A percentile compares a stretch with the other conserved stretches of the same genome.
phyloP scores from a whole-genome alignment of 2,888 invertebrate genomes.

The Hedychridium roseum region DNA sequence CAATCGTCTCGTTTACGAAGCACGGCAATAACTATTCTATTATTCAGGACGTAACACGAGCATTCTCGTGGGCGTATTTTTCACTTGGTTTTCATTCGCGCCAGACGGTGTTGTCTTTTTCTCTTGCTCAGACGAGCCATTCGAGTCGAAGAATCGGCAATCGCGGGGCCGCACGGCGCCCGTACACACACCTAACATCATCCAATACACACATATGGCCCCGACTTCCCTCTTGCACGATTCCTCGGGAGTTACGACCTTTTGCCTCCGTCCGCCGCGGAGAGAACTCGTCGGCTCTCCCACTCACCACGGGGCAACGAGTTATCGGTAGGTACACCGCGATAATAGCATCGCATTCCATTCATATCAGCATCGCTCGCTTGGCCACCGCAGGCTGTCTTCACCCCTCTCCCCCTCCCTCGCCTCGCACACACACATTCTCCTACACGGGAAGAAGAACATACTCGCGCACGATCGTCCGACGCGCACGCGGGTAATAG shows the following conservation, averaged over 20 bases:
- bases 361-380: conserved; percentile 54
- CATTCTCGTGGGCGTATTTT: no score
- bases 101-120: no score
- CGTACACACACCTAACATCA: no score
- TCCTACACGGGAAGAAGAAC: no score
- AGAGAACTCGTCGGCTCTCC: conserved; percentile 8
- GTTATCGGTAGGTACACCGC: conserved; percentile 53
- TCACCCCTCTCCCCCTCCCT: conserved; percentile 14
- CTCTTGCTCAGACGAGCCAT: no score
- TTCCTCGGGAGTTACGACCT: conserved; percentile 29
- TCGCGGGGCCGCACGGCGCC: no score
- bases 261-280: conserved; percentile 24
- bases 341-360: conserved; percentile 60
- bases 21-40: no score
- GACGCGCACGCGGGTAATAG: conserved; percentile 8
- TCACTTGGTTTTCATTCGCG: no score
- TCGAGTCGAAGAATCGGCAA: no score
- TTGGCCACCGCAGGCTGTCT: conserved; percentile 30
- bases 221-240: conserved; percentile 19
- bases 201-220: no score
- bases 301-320: conserved; percentile 35
- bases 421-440: not conserved
- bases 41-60: no score
- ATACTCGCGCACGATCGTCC: not conserved
- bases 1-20: no score